A percentile compares a stretch with the other conserved stretches of the same genome.
Evolutionary conservation across 2,113 vertebrate genomes (phyloP).

Genomic region (Thamnophis sirtalis): DNA sequence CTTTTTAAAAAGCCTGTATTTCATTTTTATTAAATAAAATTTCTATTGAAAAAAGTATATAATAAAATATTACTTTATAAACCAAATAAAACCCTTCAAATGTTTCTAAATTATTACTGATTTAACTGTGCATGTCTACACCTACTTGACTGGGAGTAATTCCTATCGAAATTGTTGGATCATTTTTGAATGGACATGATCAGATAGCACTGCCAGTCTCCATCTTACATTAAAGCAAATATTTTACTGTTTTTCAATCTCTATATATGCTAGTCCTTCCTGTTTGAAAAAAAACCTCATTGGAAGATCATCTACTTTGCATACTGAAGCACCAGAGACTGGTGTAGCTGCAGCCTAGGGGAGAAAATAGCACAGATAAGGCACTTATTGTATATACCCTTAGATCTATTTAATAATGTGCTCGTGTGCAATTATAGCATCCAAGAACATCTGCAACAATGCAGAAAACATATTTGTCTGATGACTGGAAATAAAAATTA

Average conservation of each 20-base stretch:
- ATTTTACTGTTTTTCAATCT: background rate
- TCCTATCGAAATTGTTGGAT: background rate
- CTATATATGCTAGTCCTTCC: background rate
- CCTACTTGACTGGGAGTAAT: background rate
- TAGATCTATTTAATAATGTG: background rate
- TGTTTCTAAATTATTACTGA: background rate
- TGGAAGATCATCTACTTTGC: background rate
- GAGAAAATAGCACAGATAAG: background rate
- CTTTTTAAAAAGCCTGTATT: slow-evolving; percentile 7
- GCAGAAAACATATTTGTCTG: background rate
- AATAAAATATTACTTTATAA: slow-evolving; percentile 37
- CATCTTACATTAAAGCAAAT: background rate
- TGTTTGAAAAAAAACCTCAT: background rate
- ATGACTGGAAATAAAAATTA: background rate
- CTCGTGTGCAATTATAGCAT: background rate
- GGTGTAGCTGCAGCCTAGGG: background rate
- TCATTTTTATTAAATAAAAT: slow-evolving; percentile 47
- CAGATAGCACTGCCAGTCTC: background rate
- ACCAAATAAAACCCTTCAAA: slow-evolving; percentile 28
- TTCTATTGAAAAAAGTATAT: background rate
- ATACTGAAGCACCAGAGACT: background rate
- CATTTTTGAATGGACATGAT: background rate
- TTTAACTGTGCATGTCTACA: background rate
- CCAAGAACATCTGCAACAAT: background rate
- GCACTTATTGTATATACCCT: background rate